Evolutionary conservation across 2,113 vertebrate genomes (phyloP), one percentile per base, ranked within the genome.

Genomic region (Hyperoodon ampullatus): DNA sequence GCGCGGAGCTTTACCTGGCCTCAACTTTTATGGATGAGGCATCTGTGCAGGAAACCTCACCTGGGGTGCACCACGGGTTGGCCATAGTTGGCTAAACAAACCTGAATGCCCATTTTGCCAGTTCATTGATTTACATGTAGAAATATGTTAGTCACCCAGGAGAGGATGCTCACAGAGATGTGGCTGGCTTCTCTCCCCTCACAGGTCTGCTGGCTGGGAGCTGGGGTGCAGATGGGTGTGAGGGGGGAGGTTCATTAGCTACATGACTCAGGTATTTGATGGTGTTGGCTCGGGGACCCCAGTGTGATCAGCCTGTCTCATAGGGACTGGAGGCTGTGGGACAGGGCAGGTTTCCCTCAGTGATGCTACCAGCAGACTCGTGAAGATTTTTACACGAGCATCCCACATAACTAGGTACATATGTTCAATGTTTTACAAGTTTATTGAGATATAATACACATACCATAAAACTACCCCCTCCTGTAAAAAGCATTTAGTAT

Each of bases 21-120:
- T 75, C 12, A 35, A 1, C 30, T 75, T 77, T 24, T 58, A 18
- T 21, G 0, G 33, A 50, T 12, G 44, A 70, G 70, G 18, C 28
- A 3, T 47, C 26, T 72, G 16, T 23, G 23, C 19, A 66, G 72
- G 33, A 68, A 47, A 9, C 28, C 16, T 74, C 55, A 55, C 8
- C 0, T 4, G 7, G 14, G 47, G 16, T 39, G 3, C 18, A 16
- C 24, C 24, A 1, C 1, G 0, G 6, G 33, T 26, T 10, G 35
- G 35, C 82, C 2, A 5, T 58, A 6, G 39, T 35, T 55, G 65
- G 44, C 60, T 75, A 50, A 71, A 35, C 18, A 80, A 66, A 81
- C 33, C 14, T 50, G 33, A 55, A 24, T 11, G 53, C 42, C 61
- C 60, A 19, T 65, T 61, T 68, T 80, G n/a, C 33, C 50, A 71